Base-by-base conservation (phyloP, 2,888 invertebrate species). In the Meiosimyza platycephala region DNA sequence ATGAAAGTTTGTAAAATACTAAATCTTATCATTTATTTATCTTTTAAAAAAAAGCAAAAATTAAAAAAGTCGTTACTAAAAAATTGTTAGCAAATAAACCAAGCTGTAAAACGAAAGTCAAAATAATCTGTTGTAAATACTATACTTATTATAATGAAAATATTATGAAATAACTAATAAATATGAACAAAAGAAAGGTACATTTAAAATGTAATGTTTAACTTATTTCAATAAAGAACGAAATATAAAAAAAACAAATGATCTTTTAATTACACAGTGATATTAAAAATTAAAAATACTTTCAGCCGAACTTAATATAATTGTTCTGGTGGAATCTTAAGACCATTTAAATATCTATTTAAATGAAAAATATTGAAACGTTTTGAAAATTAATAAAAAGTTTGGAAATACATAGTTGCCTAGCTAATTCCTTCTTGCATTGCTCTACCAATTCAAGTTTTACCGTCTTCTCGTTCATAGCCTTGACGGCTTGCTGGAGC, bases 41-140 rank as follows among this genome's bases (percentile, higher is more conserved):
- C 55, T 15, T 33, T 40, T 54, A 15, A 66, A 65, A 4, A 65
- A 22, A 40, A 18, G n/a, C n/a, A 63, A 63, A 63, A 48, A 18
- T 3, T 40, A 16, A 33, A 12, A 50, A n/a, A 63, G 40, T 48
- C 63, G 63, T 48, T 62, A 63, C 16, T 28, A n/a, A 57, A 40
- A 40, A 57, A 57, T 63, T 48, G 63, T 63, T 48, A 48, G 13
- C 9, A 18, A 63, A 63, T 63, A 63, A 63, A n/a, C 48, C 22
- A 57, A 68, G 28, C 50, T 68, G 68, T 68, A 57, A 59, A 68
- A 68, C 48, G 50, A 70, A 48, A 63, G 63, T 70, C 70, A 70
- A 70, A 70, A 63, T 70, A 70, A 70, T 54, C 69, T 60, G 60
- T 48, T 69, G 70, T 70, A 70, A 48, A 70, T 70, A 70, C 15